Evolutionary conservation across 2,113 vertebrate species (phyloP), one percentile per base, ranked within the genome.

Genomic region (Lonchura striata): DNA sequence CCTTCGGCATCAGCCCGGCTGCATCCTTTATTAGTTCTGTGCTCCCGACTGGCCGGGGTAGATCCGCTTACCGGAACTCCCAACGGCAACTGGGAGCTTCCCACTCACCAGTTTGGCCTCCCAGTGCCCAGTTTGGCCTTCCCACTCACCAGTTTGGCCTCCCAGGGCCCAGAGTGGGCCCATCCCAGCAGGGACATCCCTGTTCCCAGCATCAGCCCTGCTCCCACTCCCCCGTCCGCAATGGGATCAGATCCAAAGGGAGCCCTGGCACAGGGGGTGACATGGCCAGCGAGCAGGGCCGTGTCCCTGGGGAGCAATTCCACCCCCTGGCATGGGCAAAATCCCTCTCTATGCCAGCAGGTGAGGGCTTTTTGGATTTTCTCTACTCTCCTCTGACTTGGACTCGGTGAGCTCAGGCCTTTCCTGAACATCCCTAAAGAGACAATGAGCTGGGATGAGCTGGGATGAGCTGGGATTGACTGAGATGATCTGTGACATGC

Each of bases 221-320:
- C 17, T 6, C 52, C 41, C 0, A 1, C 13, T 60, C 1, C 31
- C 3, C 4, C 0, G 0, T 3, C 13, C 0, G 1, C 80, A n/a
- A 0, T 1, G 23, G 44, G 25, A 20, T 5, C 8, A 0, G 44
- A 9, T 72, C 53, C 80, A 33, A 1, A 39, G 50, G 65, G 24
- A 41, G 7, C 19, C 52, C 56, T 1, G 0, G 53, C 5, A 18
- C 25, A 11, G 47, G 49, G 9, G 23, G 65, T 42, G 52, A 4
- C 9, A 0, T 1, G 37, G 13, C 31, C 78, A 6, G 44, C 4
- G 46, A 56, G 75, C 44, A 46, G 53, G 14, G 9, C 5, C 0
- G 0, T 57, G 54, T 57, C 27, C 31, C 54, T 27, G 57, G 61
- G 76, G 81, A 71, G 75, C 15, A 18, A 57, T 78, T 74, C 28